These are phyloP conservation scores for Acanthis flammea DNA, from an alignment of 2,797 vertebrate genomes.

Conservation along the genomic window DNA sequence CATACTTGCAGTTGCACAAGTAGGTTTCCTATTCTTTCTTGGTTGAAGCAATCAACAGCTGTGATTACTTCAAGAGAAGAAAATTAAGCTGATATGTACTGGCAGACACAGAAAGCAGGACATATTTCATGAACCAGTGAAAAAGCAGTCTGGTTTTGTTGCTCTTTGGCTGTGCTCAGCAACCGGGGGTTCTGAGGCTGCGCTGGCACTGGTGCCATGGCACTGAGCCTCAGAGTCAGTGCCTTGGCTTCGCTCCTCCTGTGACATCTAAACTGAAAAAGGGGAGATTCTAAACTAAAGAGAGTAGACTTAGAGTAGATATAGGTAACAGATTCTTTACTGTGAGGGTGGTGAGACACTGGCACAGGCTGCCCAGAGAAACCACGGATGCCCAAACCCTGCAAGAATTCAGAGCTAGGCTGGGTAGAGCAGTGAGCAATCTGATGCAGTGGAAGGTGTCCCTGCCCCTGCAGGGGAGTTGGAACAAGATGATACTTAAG, in stretches of 20 bases:
- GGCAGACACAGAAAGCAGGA: not conserved
- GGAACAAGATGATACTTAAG: not conserved
- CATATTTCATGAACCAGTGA: not conserved
- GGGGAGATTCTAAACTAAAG: not conserved
- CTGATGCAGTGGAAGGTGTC: not conserved
- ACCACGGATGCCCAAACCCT: not conserved
- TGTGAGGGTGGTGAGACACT: not conserved
- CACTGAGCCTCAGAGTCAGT: not conserved
- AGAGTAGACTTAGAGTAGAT: not conserved
- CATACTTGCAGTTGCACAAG: not conserved
- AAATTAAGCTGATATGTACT: not conserved
- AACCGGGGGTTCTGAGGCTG: not conserved
- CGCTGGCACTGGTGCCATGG: not conserved
- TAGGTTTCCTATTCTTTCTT: slow-evolving; percentile 38
- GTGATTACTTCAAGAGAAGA: slow-evolving; percentile 35
- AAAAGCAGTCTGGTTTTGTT: not conserved
- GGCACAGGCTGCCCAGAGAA: not conserved
- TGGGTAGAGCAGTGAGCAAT: not conserved
- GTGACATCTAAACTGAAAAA: not conserved
- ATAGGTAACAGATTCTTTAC: not conserved
- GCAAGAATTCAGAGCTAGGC: not conserved
- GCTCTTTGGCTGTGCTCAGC: not conserved
- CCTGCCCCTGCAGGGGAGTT: not conserved
- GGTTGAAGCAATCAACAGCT: slow-evolving; percentile 30
- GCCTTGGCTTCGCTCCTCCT: not conserved